phyloP scores from a whole-genome alignment of 2,888 invertebrate genomes.

The Brassicogethes aeneus region DNA sequence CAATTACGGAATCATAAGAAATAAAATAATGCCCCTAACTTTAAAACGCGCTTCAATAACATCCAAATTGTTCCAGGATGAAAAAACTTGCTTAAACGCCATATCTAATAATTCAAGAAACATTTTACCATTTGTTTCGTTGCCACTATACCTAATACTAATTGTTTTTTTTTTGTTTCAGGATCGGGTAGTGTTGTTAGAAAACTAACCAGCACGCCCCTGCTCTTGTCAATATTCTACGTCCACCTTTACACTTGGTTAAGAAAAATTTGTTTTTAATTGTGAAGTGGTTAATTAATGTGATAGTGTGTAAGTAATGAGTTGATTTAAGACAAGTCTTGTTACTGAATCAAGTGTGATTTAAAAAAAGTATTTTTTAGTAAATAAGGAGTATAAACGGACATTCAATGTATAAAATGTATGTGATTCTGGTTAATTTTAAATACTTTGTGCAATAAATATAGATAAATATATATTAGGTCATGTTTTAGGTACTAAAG shows the following conservation, averaged over 20 bases:
- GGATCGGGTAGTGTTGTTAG: constrained; percentile 11
- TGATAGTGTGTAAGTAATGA: constrained; percentile 21
- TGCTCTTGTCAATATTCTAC: constrained; percentile 13
- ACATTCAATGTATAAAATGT: constrained; percentile 10
- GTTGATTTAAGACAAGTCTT: constrained; percentile 21
- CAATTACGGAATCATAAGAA: too few relatives aligned
- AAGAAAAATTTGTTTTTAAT: constrained; percentile 13
- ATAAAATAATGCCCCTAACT: too few relatives aligned
- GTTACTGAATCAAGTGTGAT: constrained; percentile 14
- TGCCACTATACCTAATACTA: too few relatives aligned
- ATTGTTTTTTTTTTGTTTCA: too few relatives aligned
- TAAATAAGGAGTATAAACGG: constrained; percentile 7
- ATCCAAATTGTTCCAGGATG: too few relatives aligned
- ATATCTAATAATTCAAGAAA: too few relatives aligned
- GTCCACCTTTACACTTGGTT: constrained; percentile 19
- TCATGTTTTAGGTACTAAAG: background rate
- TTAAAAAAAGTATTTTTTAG: constrained; percentile 9
- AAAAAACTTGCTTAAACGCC: too few relatives aligned
- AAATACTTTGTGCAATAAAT: constrained; percentile 21
- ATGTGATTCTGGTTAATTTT: constrained; percentile 21
- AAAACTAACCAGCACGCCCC: constrained; percentile 7
- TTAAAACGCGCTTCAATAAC: too few relatives aligned
- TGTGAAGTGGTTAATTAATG: too few relatives aligned
- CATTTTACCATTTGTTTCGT: too few relatives aligned
- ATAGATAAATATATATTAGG: constrained; percentile 12